These are phyloP conservation scores for Archips crataeganus DNA, from an alignment of 2,888 invertebrate species.

Conservation along the genomic window DNA sequence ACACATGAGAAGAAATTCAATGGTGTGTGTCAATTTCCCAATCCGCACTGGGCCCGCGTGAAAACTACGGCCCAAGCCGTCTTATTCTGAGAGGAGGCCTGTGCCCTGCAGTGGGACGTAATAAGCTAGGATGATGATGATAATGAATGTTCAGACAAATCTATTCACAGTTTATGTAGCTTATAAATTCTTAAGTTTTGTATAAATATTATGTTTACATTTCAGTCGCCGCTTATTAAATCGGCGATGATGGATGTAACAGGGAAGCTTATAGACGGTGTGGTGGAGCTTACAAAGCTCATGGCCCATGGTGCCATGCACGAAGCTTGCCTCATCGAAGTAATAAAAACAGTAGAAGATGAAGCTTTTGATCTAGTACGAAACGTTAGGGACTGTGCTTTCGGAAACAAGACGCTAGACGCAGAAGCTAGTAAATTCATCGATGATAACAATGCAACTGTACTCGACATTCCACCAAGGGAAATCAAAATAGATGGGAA, in stretches of 20 bases:
- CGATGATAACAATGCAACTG: constrained; percentile 70
- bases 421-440: constrained; percentile 56
- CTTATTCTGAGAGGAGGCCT: too few species aligned
- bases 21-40: too few species aligned
- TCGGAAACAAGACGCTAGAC: constrained; percentile 54
- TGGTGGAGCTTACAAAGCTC: constrained; percentile 72
- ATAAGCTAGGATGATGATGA: too few species aligned
- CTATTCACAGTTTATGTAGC: background rate
- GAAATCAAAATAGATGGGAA: constrained; percentile 42
- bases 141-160: too few species aligned
- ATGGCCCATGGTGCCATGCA: constrained; percentile 83
- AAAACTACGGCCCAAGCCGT: too few species aligned
- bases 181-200: background rate
- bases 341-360: constrained; percentile 72
- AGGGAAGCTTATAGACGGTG: constrained; percentile 69
- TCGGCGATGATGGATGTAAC: constrained; percentile 78
- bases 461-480: constrained; percentile 57
- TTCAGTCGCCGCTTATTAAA: constrained; percentile 77
- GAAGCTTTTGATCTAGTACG: constrained; percentile 65
- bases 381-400: constrained; percentile 61
- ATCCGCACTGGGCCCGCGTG: too few species aligned
- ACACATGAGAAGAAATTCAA: too few species aligned
- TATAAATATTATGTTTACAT: constrained; percentile 35
- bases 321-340: constrained; percentile 82
- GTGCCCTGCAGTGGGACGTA: too few species aligned